Evolutionary conservation across 2,113 vertebrate genomes (phyloP).

Genomic region (Gallinago media): DNA sequence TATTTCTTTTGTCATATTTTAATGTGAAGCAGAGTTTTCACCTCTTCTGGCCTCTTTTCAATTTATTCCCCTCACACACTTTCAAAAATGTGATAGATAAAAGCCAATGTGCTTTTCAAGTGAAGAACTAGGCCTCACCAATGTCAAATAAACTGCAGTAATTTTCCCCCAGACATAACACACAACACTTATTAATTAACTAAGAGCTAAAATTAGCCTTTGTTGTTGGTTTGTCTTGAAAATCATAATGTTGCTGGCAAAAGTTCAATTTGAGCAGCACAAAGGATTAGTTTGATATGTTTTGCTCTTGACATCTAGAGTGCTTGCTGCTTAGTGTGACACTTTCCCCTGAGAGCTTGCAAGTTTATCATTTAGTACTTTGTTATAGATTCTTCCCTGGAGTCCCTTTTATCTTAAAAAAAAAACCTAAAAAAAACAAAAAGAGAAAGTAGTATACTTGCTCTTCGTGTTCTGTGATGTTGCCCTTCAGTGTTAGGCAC

Average conservation of each 20-base stretch:
- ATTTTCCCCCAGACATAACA: background rate
- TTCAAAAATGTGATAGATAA: background rate
- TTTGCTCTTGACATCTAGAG: background rate
- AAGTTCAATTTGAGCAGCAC: background rate
- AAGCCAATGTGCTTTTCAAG: background rate
- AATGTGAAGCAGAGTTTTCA: background rate
- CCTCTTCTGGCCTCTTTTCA: background rate
- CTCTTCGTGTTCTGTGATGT: background rate
- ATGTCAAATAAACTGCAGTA: background rate
- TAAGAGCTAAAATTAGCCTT: background rate
- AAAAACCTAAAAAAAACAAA: background rate
- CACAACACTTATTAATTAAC: background rate
- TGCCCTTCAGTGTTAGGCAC: background rate
- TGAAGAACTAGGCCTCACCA: background rate
- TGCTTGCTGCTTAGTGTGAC: background rate
- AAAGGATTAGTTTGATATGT: background rate
- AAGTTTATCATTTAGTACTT: background rate
- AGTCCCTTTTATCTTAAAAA: background rate
- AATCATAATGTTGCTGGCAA: background rate
- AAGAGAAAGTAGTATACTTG: background rate
- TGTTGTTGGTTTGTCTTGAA: background rate
- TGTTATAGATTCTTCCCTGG: background rate
- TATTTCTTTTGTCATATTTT: background rate
- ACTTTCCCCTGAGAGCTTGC: background rate
- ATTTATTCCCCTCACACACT: background rate